Evolutionary conservation across 1,140 invertebrate species (phyloP).

Genomic region (Drosophila persimilis): DNA sequence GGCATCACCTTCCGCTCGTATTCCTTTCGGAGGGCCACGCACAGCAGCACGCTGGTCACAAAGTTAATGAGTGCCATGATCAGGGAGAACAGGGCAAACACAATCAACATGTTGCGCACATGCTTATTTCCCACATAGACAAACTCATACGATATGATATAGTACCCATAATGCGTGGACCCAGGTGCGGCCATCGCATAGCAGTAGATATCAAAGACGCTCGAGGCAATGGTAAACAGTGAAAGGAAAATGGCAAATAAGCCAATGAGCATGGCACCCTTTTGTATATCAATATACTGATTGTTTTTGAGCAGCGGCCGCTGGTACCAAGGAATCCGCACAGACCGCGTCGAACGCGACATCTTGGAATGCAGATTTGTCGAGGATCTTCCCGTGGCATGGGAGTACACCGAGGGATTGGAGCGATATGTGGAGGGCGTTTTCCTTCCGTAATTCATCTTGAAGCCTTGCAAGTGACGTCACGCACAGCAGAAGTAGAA

Average conservation of each 20-base stretch:
- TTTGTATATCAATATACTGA: conserved; percentile 90
- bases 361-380: conserved; percentile 91
- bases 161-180: conserved; percentile 94
- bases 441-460: conserved; percentile 86
- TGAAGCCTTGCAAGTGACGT: conserved; percentile 72
- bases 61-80: conserved; percentile 89
- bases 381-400: conserved; percentile 90
- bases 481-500: conserved; percentile 9
- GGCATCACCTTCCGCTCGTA: conserved; percentile 92
- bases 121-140: conserved; percentile 95
- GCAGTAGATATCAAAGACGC: conserved; percentile 94
- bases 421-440: conserved; percentile 90
- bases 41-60: conserved; percentile 91
- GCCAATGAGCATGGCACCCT: conserved; percentile 89
- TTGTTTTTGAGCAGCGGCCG: conserved; percentile 90
- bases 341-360: conserved; percentile 90
- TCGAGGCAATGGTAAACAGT: conserved; percentile 91
- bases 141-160: conserved; percentile 96
- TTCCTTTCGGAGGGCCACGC: conserved; percentile 93
- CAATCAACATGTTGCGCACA: conserved; percentile 92
- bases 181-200: conserved; percentile 93
- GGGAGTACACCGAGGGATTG: conserved; percentile 93
- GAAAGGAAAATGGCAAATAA: conserved; percentile 90
- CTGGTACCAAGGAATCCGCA: conserved; percentile 93
- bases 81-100: conserved; percentile 93